Base-by-base conservation (phyloP, 92 coral and sea anemone genomes). In the Paramuricea clavata region DNA sequence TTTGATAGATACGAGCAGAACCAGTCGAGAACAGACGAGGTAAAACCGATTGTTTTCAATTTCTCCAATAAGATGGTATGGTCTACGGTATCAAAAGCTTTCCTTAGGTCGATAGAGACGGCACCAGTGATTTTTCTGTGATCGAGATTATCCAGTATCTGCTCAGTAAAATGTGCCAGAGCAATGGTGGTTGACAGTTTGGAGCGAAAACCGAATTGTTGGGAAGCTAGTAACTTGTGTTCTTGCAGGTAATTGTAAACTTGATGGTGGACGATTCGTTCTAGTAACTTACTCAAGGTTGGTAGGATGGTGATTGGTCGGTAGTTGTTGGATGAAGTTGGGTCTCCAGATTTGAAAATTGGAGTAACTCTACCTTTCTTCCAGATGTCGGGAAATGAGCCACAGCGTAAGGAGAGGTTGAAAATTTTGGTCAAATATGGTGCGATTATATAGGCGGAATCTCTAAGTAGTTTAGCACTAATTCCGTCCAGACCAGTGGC, bases 221-320 rank as follows among this genome's bases (percentile, higher is more conserved):
- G 47, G 47, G 77, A 13, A 70, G 77, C 12, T 9, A 70, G 17
- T 31, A 34, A 70, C 44, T 70, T 72, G 23, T 72, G 78, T 72
- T 36, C 78, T n/a, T 72, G 50, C 32, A 72, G 52, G 78, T 39
- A 72, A 35, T 72, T 72, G 78, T 72, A 72, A 72, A 72, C 78
- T 72, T 72, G 78, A 33, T n/a, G 49, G 78, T 72, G 78, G 52
- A 72, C 78, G 49, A 72, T 72, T 12, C 78, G 78, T 36, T 72
- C 78, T 16, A 72, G 23, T 27, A 72, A 33, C 31, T 72, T 72
- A 72, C 78, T 72, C 19, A 72, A 72, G 78, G 27, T 72, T 72
- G 78, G 52, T 36, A 72, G 78, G 52, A 72, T 54, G 11, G 85
- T 41, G 33, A 81, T 81, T 32, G 85, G 85, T 26, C 85, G 59